phyloP scores from a whole-genome alignment of 2,888 invertebrate genomes.

The Ochropleura plecta region DNA sequence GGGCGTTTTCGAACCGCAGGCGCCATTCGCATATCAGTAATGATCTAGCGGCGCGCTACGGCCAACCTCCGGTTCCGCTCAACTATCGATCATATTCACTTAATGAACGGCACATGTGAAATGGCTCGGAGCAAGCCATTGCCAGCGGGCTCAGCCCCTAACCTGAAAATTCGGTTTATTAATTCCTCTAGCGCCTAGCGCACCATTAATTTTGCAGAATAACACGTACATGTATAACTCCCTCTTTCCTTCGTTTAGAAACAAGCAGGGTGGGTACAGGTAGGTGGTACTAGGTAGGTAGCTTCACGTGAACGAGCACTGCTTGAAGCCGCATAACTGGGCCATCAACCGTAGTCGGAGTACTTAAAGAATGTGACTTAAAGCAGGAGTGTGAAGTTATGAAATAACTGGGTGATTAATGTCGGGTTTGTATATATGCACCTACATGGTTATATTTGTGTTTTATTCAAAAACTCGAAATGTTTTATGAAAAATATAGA shows the following conservation, averaged over 20 bases:
- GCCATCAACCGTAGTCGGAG: slow-evolving; percentile 40
- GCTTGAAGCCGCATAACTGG: slow-evolving; percentile 49
- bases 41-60: slow-evolving; percentile 83
- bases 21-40: slow-evolving; percentile 87
- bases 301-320: slow-evolving; percentile 26
- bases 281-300: slow-evolving; percentile 14
- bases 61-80: slow-evolving; percentile 75
- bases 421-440: neutral
- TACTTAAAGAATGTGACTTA: slow-evolving; percentile 47
- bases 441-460: neutral
- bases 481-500: slow-evolving; percentile 14
- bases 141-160: slow-evolving; percentile 31
- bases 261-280: slow-evolving; percentile 14
- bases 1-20: slow-evolving; percentile 87
- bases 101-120: slow-evolving; percentile 77
- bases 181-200: slow-evolving; percentile 26
- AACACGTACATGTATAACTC: slow-evolving; percentile 12
- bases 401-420: slow-evolving; percentile 58
- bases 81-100: slow-evolving; percentile 85
- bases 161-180: slow-evolving; percentile 51
- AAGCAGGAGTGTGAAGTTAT: slow-evolving; percentile 63
- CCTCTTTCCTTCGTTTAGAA: slow-evolving; percentile 30
- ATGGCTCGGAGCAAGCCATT: slow-evolving; percentile 64
- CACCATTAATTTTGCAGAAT: slow-evolving; percentile 7
- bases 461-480: neutral